Base-by-base conservation (phyloP, 2,888 invertebrate species). In the Hetaerina titia region DNA sequence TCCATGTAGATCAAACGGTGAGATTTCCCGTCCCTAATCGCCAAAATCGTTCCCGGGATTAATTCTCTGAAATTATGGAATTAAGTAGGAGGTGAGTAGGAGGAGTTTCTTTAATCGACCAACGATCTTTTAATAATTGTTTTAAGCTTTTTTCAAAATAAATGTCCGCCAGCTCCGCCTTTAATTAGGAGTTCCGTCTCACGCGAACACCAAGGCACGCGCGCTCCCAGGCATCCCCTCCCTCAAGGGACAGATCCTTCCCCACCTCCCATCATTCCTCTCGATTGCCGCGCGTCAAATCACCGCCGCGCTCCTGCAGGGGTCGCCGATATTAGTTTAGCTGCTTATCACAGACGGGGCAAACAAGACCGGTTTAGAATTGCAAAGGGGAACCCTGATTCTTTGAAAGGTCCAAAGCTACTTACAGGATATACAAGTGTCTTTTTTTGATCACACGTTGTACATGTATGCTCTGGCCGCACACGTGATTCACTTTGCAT, bases 111-210 rank as follows among this genome's bases (percentile, higher is more conserved):
- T 19, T n/a, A 69, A 69, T 69, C 69, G 9, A n/a, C 69, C 69
- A 69, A 69, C 69, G n/a, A 69, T 69, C 69, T 69, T 64, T 69
- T 69, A n/a, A n/a, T 69, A 69, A 69, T 69, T 69, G 69, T 69
- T 69, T 69, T 69, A 69, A 69, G n/a, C 6, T 69, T 69, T 69
- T 69, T n/a, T n/a, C 22, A n/a, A 19, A 69, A 69, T n/a, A 6
- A 69, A 17, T 69, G 69, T 45, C 69, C 22, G 69, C 7, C n/a
- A 69, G 6, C 69, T 22, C n/a, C 69, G n/a, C 60, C 60, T 22
- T 22, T 69, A 45, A 9, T 69, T 19, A 69, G 69, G 69, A 69
- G 69, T 69, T 69, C 69, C 69, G 69, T 69, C 69, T 69, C 69
- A n/a, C 69, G 69, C n/a, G 69, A 69, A 69, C 13, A 15, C 60